Evolutionary conservation across 2,888 invertebrate genomes (phyloP).

Genomic region (Drosophila affinis): DNA sequence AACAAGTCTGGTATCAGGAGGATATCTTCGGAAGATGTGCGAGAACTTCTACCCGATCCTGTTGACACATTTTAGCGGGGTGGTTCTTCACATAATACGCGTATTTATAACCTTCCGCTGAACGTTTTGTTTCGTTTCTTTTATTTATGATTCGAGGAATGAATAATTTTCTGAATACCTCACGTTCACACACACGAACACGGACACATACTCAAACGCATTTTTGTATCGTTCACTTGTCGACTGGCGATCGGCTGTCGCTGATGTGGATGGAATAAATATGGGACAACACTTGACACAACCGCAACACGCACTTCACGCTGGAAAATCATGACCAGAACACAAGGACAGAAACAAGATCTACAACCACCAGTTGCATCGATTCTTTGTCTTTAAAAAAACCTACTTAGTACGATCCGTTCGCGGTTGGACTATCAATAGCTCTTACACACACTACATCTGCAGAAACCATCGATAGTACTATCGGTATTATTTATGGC

Average conservation of each 20-base stretch:
- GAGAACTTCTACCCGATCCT: not conserved
- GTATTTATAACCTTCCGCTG: conserved; percentile 3
- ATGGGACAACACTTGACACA: conserved; percentile 5
- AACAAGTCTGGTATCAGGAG: not conserved
- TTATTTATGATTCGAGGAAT: conserved; percentile 23
- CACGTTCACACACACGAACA: conserved; percentile 12
- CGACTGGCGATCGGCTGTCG: conserved; percentile 1
- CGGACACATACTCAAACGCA: conserved; percentile 12
- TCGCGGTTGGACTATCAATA: too few species aligned
- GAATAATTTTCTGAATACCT: conserved; percentile 33
- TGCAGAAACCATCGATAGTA: too few species aligned
- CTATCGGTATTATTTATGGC: too few species aligned
- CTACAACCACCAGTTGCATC: not conserved
- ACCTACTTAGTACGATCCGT: too few species aligned
- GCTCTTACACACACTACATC: too few species aligned
- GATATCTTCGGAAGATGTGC: not conserved
- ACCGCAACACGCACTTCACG: not conserved
- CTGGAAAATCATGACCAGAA: conserved; percentile 16
- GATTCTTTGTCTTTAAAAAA: conserved; percentile 7
- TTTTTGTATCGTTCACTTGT: conserved; percentile 9
- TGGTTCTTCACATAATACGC: conserved; percentile 2
- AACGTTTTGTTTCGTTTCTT: conserved; percentile 13
- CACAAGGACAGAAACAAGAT: not conserved
- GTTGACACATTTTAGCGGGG: conserved; percentile 26
- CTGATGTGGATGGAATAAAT: not conserved